Evolutionary conservation across 2,113 vertebrate genomes (phyloP).

Genomic region (Morone chrysops): DNA sequence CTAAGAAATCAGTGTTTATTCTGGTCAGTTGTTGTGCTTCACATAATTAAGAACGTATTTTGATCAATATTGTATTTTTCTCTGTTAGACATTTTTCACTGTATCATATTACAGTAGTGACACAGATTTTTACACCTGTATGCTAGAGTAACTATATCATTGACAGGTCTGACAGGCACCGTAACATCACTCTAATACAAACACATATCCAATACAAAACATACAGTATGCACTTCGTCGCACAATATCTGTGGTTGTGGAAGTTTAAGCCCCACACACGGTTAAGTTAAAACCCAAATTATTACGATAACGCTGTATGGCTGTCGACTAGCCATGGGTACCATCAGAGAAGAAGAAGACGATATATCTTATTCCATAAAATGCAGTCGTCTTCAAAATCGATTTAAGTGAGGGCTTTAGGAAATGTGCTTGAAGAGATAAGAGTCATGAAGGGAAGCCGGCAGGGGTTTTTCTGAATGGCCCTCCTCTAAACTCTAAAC

Average conservation of each 20-base stretch:
- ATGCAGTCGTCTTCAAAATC: conserved; percentile 72
- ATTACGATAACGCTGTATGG: conserved; percentile 15
- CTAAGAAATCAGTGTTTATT: not conserved
- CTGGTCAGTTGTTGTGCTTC: not conserved
- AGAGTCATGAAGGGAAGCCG: conserved; percentile 66
- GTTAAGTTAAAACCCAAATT: conserved; percentile 51
- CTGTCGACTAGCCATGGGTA: conserved; percentile 11
- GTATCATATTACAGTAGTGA: not conserved
- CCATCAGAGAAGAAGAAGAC: conserved; percentile 14
- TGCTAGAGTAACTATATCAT: not conserved
- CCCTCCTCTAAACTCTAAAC: conserved; percentile 64
- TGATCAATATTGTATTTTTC: not conserved
- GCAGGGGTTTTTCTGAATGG: conserved; percentile 38
- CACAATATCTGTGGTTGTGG: conserved; percentile 16
- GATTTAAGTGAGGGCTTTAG: conserved; percentile 71
- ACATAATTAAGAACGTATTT: not conserved
- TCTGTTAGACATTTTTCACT: not conserved
- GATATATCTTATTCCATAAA: conserved; percentile 66
- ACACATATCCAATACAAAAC: not conserved
- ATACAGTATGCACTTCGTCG: not conserved
- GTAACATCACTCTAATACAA: not conserved
- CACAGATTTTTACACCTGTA: not conserved
- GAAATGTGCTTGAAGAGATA: conserved; percentile 79
- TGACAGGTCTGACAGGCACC: not conserved
- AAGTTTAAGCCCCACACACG: conserved; percentile 29